A percentile compares a stretch with the other conserved stretches of the same genome.
Evolutionary conservation across 1,140 invertebrate genomes (phyloP).

Genomic region (Zaprionus africanus): DNA sequence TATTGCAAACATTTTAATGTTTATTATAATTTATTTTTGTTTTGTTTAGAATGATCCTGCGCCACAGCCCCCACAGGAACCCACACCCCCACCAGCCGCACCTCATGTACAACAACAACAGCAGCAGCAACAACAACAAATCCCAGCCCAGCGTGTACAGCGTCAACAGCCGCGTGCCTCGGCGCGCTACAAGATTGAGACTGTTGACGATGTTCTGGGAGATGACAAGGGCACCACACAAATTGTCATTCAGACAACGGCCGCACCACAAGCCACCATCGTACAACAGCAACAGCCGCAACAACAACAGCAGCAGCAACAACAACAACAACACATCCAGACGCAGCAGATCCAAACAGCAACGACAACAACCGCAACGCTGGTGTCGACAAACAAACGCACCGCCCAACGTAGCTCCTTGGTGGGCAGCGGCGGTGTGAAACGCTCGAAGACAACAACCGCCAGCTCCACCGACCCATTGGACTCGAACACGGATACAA

Average conservation of each 20-base stretch:
- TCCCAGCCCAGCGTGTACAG: constrained; percentile 70
- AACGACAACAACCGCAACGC: constrained; percentile 77
- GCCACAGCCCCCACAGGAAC: constrained; percentile 68
- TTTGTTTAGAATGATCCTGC: constrained; percentile 76
- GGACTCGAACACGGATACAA: constrained; percentile 54
- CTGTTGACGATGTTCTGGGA: constrained; percentile 77
- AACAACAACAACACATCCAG: constrained; percentile 59
- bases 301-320: constrained; percentile 55
- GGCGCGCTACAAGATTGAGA: constrained; percentile 80
- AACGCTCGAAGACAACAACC: constrained; percentile 60
- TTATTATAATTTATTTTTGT: background rate
- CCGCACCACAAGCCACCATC: constrained; percentile 71
- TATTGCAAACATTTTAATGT: background rate
- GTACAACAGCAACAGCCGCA: constrained; percentile 72
- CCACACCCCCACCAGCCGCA: constrained; percentile 71
- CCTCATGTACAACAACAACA: constrained; percentile 76
- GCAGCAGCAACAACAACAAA: constrained; percentile 52
- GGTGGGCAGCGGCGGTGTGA: constrained; percentile 49
- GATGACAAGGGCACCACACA: constrained; percentile 79
- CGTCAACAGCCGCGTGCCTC: constrained; percentile 67
- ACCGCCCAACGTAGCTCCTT: constrained; percentile 67
- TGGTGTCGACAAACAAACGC: constrained; percentile 77
- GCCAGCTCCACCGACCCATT: constrained; percentile 62
- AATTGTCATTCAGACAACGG: constrained; percentile 80
- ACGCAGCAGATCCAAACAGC: constrained; percentile 70